Evolutionary conservation across 92 coral and sea anemone genomes (phyloP), one percentile per base, ranked within the genome.

Genomic region (Anthopleura xanthogrammica): DNA sequence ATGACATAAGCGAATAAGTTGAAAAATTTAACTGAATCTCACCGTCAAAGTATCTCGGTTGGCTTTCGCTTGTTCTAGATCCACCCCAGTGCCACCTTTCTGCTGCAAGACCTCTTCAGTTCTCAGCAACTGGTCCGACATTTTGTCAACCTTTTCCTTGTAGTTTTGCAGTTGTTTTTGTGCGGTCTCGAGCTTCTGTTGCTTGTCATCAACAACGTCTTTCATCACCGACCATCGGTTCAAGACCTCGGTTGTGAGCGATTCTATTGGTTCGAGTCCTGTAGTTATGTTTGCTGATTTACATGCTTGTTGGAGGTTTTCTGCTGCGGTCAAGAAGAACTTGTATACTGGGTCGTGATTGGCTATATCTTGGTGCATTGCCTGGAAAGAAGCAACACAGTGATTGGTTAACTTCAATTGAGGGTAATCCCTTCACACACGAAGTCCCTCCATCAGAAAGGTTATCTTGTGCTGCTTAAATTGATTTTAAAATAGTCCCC

Each of bases 221-320:
- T 88, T 83, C 91, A 96, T 86, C 41, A 85, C 95, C 36, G 89
- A 22, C 99, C 99, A 96, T 60, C 99, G 95, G 90, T 85, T 92
- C 41, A 89, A 81, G 65, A 96, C 86, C 80, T 96, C 99, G 10
- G 84, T 85, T 64, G 89, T 90, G 50, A 94, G 91, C 82, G 86
- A 82, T 50, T 90, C 89, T 52, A 96, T 89, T 16, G 99, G 93
- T 68, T 96, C 95, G 39, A 91, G 93, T 41, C 98, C 99, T 11
- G 90, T 86, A 12, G 90, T 87, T 81, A 93, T 91, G 79, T 89
- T 87, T 22, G 91, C 87, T 2, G 77, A 84, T 10, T 83, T 86
- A 39, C 95, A 90, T 3, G 98, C 97, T 77, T 90, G 84, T n/a
- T 78, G 92, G 14, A 96, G 89, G 52, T 93, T 91, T 19, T 87